A percentile compares a stretch with the other conserved stretches of the same genome.
Evolutionary conservation across 1,140 invertebrate genomes (phyloP).

Genomic region (Lucilia cuprina): DNA sequence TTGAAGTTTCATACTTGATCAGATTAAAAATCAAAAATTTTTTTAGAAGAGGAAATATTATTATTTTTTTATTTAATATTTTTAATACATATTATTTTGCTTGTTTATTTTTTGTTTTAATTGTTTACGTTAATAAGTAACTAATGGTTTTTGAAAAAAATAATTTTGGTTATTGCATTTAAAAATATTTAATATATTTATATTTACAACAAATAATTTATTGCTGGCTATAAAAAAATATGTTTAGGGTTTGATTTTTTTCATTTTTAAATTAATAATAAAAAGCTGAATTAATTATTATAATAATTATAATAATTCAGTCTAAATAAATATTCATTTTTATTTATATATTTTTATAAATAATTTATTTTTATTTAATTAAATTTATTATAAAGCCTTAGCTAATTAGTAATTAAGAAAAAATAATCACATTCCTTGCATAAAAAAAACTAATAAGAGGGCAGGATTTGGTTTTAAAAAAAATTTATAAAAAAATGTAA

Average conservation of each 20-base stretch:
- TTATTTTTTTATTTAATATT: conserved; percentile 12
- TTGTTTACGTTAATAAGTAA: conserved; percentile 23
- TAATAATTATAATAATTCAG: not conserved
- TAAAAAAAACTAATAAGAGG: not conserved
- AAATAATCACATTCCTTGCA: not conserved
- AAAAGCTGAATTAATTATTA: not conserved
- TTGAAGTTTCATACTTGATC: too few relatives aligned
- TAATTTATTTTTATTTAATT: too few relatives aligned
- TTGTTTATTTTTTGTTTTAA: conserved; percentile 17
- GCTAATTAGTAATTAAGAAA: not conserved
- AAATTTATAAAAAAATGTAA: not conserved
- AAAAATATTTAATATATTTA: not conserved
- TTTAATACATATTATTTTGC: conserved; percentile 33
- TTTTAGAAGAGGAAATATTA: not conserved
- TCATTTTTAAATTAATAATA: not conserved
- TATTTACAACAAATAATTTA: conserved; percentile 27
- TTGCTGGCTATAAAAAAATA: conserved; percentile 27
- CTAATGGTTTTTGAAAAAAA: not conserved
- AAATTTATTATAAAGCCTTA: too few relatives aligned
- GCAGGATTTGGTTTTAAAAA: not conserved
- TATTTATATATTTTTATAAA: not conserved
- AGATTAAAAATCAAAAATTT: not conserved
- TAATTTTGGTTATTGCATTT: not conserved
- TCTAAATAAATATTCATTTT: not conserved
- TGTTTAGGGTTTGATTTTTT: not conserved